Evolutionary conservation across 2,888 invertebrate species (phyloP).

Genomic region (Tortrix viridana): DNA sequence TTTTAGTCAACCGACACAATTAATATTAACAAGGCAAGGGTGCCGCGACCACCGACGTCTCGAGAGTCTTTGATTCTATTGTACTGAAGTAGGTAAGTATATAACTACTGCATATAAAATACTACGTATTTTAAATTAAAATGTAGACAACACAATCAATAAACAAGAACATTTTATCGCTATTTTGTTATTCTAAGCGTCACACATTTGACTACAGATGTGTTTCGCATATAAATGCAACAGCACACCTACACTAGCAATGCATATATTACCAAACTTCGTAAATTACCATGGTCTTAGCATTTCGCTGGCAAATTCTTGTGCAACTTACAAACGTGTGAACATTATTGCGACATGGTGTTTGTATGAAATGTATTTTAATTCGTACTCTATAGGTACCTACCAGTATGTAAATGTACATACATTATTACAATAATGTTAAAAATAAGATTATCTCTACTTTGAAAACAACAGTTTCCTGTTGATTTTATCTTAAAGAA

Average conservation of each 20-base stretch:
- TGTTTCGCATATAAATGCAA: slow-evolving; percentile 23
- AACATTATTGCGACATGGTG: not conserved
- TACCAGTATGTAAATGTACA: too few relatives aligned
- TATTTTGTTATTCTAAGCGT: slow-evolving; percentile 36
- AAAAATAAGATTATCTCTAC: too few relatives aligned
- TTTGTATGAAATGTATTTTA: too few relatives aligned
- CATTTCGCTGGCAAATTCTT: slow-evolving; percentile 31
- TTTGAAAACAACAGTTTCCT: too few relatives aligned
- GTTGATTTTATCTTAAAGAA: too few relatives aligned
- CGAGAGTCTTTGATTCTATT: not conserved
- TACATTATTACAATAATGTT: too few relatives aligned
- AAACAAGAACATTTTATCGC: slow-evolving; percentile 27
- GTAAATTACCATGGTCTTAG: slow-evolving; percentile 30
- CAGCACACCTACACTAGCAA: slow-evolving; percentile 17
- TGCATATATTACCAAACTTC: slow-evolving; percentile 26
- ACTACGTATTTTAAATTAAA: slow-evolving; percentile 5
- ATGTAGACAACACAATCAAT: slow-evolving; percentile 24
- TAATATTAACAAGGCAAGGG: too few relatives aligned
- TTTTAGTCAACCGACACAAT: too few relatives aligned
- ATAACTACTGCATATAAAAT: too few relatives aligned
- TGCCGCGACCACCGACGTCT: too few relatives aligned
- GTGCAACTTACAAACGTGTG: slow-evolving; percentile 16
- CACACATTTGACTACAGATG: slow-evolving; percentile 27
- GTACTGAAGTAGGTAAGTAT: not conserved
- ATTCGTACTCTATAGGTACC: too few relatives aligned